Evolutionary conservation across 2,113 vertebrate genomes (phyloP).

Genomic region (Pelecanoides urinatrix): DNA sequence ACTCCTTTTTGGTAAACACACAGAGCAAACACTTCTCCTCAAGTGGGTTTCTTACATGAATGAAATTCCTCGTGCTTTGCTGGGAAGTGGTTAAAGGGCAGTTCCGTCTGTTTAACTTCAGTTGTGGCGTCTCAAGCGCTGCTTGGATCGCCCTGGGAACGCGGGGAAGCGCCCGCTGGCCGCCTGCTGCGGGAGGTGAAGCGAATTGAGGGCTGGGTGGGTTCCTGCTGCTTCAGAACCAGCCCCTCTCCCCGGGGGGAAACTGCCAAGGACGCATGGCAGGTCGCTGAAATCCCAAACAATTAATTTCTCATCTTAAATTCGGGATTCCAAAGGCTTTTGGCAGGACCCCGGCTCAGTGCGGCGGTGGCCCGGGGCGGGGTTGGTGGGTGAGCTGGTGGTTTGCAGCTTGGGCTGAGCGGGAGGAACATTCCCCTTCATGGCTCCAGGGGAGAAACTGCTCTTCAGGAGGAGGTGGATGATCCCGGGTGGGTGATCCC

Average conservation of each 20-base stretch:
- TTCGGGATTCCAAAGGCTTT: background rate
- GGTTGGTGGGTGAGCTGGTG: background rate
- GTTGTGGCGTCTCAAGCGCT: accelerated
- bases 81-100: no score
- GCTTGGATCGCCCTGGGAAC: accelerated
- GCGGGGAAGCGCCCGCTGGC: no score
- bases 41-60: accelerated
- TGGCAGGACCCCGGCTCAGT: background rate
- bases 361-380: background rate
- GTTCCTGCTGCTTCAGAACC: background rate
- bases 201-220: accelerated
- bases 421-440: accelerated
- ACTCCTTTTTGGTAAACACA: accelerated
- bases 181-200: no score
- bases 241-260: background rate
- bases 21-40: accelerated
- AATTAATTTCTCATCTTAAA: accelerated
- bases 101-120: accelerated
- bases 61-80: accelerated
- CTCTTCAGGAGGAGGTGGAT: accelerated
- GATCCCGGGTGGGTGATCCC: background rate
- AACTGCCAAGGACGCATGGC: accelerated
- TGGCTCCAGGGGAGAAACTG: background rate
- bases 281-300: accelerated
- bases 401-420: background rate